These are phyloP conservation scores for Arctia plantaginis DNA, from an alignment of 2,888 invertebrate species.

Conservation along the genomic window DNA sequence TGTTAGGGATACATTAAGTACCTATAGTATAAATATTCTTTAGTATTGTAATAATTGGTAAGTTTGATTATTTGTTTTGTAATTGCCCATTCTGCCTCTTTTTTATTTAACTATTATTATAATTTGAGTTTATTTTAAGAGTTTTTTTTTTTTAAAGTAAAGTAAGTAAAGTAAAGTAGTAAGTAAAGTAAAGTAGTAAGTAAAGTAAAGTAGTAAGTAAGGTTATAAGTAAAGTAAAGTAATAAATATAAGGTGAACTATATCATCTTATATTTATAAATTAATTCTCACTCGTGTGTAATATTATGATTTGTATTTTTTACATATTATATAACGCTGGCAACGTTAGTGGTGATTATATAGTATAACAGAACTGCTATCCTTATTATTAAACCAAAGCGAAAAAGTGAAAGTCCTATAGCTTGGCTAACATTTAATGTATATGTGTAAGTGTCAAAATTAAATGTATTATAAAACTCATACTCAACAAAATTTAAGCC, in stretches of 20 bases:
- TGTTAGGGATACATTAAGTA: slow-evolving; percentile 6
- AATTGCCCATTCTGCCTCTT: not conserved
- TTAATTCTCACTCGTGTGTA: too few relatives aligned
- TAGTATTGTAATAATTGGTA: not conserved
- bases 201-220: too few relatives aligned
- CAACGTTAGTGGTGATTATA: not conserved
- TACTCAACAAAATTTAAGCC: slow-evolving; percentile 31
- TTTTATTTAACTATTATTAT: not conserved
- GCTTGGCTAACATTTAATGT: not conserved
- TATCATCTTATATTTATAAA: too few relatives aligned
- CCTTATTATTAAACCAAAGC: not conserved
- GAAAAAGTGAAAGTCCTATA: not conserved
- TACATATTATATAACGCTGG: not conserved
- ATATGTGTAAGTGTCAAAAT: not conserved
- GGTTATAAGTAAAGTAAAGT: too few relatives aligned
- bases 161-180: too few relatives aligned
- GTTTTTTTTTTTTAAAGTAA: not conserved
- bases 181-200: too few relatives aligned
- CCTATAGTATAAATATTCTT: not conserved
- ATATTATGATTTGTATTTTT: not conserved
- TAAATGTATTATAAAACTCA: slow-evolving; percentile 23
- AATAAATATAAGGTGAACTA: too few relatives aligned
- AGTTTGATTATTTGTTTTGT: slow-evolving; percentile 4
- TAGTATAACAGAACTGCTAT: not conserved
- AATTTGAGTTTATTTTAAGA: not conserved